A percentile compares a stretch with the other conserved stretches of the same genome.
These are phyloP conservation scores for Cataglyphis hispanica DNA, from an alignment of 1,140 invertebrate genomes.

Conservation along the genomic window DNA sequence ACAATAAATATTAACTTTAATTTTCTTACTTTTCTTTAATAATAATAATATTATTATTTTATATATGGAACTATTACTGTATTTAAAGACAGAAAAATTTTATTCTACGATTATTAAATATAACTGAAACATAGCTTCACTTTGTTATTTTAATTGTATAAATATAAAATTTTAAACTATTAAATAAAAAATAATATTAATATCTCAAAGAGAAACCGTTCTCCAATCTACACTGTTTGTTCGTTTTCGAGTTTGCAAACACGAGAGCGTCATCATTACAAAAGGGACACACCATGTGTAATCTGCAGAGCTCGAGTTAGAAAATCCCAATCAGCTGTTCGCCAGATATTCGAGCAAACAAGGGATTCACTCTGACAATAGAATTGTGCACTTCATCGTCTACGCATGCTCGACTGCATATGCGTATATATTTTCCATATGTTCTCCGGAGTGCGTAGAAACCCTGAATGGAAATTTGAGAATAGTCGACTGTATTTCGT, in stretches of 20 bases:
- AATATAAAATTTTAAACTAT: not conserved
- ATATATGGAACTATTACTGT: not conserved
- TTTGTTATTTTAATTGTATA: not conserved
- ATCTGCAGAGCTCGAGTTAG: constrained; percentile 73
- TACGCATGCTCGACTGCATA: constrained; percentile 54
- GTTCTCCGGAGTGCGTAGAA: constrained; percentile 1
- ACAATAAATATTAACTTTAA: too few relatives aligned
- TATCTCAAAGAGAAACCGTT: constrained; percentile 35
- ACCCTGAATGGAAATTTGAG: constrained; percentile 34
- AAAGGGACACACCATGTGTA: constrained; percentile 75
- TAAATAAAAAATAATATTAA: not conserved
- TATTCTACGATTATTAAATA: not conserved
- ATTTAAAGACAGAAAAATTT: not conserved
- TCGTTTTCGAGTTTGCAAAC: constrained; percentile 58
- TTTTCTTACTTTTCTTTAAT: not conserved
- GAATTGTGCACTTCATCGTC: constrained; percentile 67
- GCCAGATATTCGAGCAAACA: constrained; percentile 80
- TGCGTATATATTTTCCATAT: constrained; percentile 13
- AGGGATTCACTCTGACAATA: constrained; percentile 79
- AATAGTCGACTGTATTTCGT: not conserved
- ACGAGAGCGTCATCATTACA: constrained; percentile 64
- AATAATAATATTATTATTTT: not conserved
- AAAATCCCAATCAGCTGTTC: constrained; percentile 84
- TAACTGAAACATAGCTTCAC: not conserved
- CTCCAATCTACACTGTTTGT: constrained; percentile 57